Evolutionary conservation across 2,888 invertebrate genomes (phyloP).

Genomic region (Teleogryllus oceanicus): DNA sequence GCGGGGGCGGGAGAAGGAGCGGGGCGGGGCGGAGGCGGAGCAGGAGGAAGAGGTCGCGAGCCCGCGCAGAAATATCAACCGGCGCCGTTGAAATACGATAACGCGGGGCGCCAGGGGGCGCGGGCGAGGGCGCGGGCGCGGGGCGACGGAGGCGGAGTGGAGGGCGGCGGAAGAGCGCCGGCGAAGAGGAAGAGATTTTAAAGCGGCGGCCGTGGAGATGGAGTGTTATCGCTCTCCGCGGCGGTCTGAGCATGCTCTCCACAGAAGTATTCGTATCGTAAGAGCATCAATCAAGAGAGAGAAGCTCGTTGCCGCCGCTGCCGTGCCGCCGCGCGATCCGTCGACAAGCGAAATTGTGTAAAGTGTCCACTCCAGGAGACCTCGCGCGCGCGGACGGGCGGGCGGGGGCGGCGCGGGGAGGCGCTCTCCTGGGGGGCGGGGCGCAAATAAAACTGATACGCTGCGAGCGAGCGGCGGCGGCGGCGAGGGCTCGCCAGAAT

Average conservation of each 20-base stretch:
- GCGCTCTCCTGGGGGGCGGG: neutral
- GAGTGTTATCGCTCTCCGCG: conserved; percentile 18
- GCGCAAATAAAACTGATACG: conserved; percentile 10
- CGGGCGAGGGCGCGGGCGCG: neutral
- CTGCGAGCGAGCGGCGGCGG: neutral
- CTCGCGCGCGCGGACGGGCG: neutral
- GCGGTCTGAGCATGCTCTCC: neutral
- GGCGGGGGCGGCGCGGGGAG: neutral
- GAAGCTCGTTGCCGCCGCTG: neutral
- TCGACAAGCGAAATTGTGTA: conserved; percentile 8
- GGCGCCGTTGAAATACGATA: neutral
- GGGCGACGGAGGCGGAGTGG: neutral
- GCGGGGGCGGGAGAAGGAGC: neutral
- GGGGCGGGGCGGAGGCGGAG: neutral
- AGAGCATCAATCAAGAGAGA: conserved; percentile 18
- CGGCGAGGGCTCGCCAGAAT: neutral
- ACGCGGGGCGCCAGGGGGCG: neutral
- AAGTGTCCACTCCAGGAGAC: neutral
- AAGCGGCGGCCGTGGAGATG: neutral
- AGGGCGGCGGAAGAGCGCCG: neutral
- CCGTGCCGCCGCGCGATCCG: neutral
- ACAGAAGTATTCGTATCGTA: conserved; percentile 18
- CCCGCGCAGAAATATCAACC: neutral
- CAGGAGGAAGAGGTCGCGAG: neutral
- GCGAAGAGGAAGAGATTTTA: neutral